Conservation (phyloP, 2,113 vertebrate species). For the Penelope pileata region DNA sequence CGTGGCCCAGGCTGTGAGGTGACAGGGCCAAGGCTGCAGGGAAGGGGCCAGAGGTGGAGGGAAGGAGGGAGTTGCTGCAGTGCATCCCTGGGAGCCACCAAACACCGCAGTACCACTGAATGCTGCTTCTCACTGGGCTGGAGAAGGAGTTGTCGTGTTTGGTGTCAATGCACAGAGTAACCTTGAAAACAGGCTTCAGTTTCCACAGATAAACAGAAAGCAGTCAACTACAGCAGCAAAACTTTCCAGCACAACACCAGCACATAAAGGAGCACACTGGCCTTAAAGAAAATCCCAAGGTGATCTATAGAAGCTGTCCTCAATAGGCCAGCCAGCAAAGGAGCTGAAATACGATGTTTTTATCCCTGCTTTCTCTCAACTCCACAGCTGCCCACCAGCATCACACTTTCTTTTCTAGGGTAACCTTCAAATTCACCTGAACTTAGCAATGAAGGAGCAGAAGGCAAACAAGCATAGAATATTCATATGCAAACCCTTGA, state of each 20-base stretch:
- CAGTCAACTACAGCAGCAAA: neutral
- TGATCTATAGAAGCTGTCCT: neutral
- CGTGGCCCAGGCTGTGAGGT: too few relatives aligned
- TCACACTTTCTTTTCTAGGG: neutral
- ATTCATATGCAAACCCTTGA: neutral
- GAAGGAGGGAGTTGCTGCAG: too few relatives aligned
- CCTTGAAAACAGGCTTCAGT: neutral
- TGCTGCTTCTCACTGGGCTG: fast-evolving
- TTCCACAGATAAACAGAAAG: neutral
- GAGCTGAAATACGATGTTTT: neutral
- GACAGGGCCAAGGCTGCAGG: neutral
- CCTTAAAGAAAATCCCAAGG: neutral
- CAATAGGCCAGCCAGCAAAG: neutral
- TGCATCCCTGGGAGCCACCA: neutral
- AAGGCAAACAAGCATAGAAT: neutral
- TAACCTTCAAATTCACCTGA: neutral
- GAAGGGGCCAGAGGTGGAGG: neutral
- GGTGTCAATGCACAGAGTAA: neutral
- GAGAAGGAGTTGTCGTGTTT: neutral
- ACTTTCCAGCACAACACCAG: neutral
- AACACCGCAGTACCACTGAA: neutral
- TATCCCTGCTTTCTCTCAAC: neutral
- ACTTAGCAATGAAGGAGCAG: neutral
- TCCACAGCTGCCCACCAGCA: neutral
- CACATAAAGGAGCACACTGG: fast-evolving